These are phyloP conservation scores for Stenodema calcarata DNA, from an alignment of 2,888 invertebrate species.

Conservation along the genomic window DNA sequence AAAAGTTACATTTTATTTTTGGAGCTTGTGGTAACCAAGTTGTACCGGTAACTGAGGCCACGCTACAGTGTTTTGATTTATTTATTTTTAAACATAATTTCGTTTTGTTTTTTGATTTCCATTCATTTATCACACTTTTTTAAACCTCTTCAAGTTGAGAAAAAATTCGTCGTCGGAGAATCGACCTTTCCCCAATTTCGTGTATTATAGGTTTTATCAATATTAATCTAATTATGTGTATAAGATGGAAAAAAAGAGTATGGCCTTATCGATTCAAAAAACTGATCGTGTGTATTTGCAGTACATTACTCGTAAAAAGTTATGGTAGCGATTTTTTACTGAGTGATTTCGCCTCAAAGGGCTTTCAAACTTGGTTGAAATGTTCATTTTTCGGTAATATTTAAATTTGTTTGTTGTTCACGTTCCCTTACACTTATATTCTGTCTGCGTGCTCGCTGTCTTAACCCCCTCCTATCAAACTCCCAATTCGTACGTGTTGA, in stretches of 20 bases:
- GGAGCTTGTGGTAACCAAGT: background rate
- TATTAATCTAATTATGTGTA: background rate
- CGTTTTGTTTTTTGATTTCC: background rate
- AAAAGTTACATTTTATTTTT: background rate
- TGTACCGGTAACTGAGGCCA: background rate
- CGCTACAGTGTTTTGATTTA: background rate
- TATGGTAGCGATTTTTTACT: constrained; percentile 27
- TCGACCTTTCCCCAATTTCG: background rate
- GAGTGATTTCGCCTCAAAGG: background rate
- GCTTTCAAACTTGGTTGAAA: background rate
- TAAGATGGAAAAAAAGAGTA: background rate
- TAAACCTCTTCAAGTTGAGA: background rate
- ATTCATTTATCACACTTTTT: background rate
- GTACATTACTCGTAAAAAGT: background rate
- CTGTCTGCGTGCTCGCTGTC: background rate
- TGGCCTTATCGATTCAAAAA: constrained; percentile 10
- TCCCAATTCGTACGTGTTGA: no score
- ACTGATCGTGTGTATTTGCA: background rate
- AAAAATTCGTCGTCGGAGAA: background rate
- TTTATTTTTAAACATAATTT: background rate
- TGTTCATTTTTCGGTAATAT: background rate
- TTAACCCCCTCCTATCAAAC: background rate
- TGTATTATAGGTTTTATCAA: background rate
- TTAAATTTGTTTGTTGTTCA: background rate
- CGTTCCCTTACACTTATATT: background rate